Evolutionary conservation across 1,140 invertebrate genomes (phyloP).

Genomic region (Lucilia cuprina): DNA sequence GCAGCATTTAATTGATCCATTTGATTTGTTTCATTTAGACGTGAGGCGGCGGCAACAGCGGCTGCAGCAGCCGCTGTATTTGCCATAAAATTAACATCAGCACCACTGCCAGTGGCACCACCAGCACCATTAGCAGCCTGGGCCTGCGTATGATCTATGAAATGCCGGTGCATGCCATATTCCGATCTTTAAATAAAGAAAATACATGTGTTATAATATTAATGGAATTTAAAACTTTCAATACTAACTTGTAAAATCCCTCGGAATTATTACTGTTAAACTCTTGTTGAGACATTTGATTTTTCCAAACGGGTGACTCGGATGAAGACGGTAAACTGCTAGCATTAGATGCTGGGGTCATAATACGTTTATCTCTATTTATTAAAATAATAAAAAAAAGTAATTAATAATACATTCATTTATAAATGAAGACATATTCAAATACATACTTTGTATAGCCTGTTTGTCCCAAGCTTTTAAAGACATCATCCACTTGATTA

Average conservation of each 20-base stretch:
- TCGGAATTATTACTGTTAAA: slow-evolving; percentile 61
- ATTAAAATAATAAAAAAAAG: neutral
- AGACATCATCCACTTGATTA: slow-evolving; percentile 61
- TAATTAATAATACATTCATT: neutral
- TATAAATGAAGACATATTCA: neutral
- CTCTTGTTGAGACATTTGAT: slow-evolving; percentile 63
- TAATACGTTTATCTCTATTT: slow-evolving; percentile 57
- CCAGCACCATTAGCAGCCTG: slow-evolving; percentile 56
- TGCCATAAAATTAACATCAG: slow-evolving; percentile 59
- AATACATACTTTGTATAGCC: slow-evolving; percentile 54
- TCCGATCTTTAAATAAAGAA: slow-evolving; percentile 48
- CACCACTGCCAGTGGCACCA: slow-evolving; percentile 44
- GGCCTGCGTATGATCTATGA: slow-evolving; percentile 60
- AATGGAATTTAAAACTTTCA: no score
- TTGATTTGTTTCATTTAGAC: slow-evolving; percentile 31
- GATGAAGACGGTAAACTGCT: slow-evolving; percentile 60
- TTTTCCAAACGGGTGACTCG: slow-evolving; percentile 61
- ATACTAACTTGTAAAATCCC: slow-evolving; percentile 58
- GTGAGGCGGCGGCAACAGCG: slow-evolving; percentile 55
- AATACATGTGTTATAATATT: no score
- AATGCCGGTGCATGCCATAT: slow-evolving; percentile 61
- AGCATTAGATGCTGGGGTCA: slow-evolving; percentile 59
- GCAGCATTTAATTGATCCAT: slow-evolving; percentile 52
- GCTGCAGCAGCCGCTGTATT: slow-evolving; percentile 58
- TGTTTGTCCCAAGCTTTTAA: slow-evolving; percentile 58